phyloP scores from a whole-genome alignment of 2,113 vertebrate genomes.

The Caranx melampygus region DNA sequence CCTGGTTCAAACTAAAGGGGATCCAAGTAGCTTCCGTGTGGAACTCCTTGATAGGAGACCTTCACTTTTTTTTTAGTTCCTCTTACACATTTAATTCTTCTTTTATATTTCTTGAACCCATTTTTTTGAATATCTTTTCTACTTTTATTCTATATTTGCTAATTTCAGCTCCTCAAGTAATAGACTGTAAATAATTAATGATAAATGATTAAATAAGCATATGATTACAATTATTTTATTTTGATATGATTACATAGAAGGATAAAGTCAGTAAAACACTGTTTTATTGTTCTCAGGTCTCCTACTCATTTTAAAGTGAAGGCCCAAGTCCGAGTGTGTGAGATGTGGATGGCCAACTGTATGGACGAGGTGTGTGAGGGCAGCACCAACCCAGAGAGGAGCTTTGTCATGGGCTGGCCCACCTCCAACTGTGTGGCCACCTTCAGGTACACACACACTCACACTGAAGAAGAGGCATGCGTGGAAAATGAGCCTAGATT shows the following conservation, averaged over 20 bases:
- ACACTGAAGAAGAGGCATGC: neutral
- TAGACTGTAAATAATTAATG: too few species aligned
- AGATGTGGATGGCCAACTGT: conserved; percentile 95
- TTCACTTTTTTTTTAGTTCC: neutral
- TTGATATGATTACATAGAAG: too few species aligned
- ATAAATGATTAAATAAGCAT: too few species aligned
- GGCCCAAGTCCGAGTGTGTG: conserved; percentile 87
- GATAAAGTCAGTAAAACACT: too few species aligned
- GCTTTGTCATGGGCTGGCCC: conserved; percentile 97
- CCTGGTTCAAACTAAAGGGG: neutral
- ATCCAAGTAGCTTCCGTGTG: conserved; percentile 2
- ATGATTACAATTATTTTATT: too few species aligned
- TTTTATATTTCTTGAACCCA: neutral
- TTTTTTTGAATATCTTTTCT: too few species aligned
- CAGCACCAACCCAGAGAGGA: conserved; percentile 85
- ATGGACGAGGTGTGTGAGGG: conserved; percentile 95
- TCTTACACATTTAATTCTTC: neutral
- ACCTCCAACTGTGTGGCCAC: conserved; percentile 94
- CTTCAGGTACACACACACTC: conserved; percentile 87
- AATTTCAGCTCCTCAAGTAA: too few species aligned
- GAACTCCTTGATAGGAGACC: conserved; percentile 2
- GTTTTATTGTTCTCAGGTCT: conserved; percentile 69
- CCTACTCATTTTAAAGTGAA: conserved; percentile 90
- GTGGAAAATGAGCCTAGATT: neutral
- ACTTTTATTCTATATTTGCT: too few species aligned